phyloP scores from a whole-genome alignment of 2,888 invertebrate genomes.

The Phyllotreta cruciferae region DNA sequence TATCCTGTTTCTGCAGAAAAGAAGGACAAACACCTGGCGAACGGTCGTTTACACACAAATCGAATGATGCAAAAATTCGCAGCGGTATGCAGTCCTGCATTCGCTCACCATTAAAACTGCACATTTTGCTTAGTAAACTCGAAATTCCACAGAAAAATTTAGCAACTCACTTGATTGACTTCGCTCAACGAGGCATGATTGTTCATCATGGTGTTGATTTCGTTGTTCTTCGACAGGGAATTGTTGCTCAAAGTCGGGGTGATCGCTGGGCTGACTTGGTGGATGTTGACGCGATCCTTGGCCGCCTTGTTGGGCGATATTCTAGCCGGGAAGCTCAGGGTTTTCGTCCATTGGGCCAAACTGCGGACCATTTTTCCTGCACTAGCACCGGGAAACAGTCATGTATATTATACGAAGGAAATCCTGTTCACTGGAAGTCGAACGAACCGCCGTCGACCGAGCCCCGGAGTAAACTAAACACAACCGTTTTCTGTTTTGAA shows the following conservation, averaged over 20 bases:
- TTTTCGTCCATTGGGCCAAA: conserved; percentile 90
- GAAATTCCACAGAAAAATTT: background rate
- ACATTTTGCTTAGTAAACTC: background rate
- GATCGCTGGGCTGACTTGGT: conserved; percentile 64
- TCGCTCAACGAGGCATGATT: conserved; percentile 52
- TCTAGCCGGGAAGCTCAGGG: conserved; percentile 86
- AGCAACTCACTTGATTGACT: conserved; percentile 55
- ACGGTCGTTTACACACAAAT: background rate
- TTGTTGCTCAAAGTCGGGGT: conserved; percentile 68
- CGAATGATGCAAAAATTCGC: too few relatives aligned
- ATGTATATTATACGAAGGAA: conserved; percentile 1
- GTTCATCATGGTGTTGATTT: conserved; percentile 57
- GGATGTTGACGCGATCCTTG: conserved; percentile 72
- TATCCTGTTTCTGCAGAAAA: conserved; percentile 37
- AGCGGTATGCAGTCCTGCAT: too few relatives aligned
- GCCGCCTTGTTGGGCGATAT: conserved; percentile 82
- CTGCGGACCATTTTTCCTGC: conserved; percentile 78
- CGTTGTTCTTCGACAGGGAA: conserved; percentile 57
- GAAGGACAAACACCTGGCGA: conserved; percentile 6
- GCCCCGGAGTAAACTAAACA: conserved; percentile 30
- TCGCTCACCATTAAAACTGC: conserved; percentile 1
- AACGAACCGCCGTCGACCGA: conserved; percentile 14
- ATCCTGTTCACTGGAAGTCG: conserved; percentile 1
- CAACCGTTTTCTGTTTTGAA: conserved; percentile 43
- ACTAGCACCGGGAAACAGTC: conserved; percentile 22